These are phyloP conservation scores for Erebia epiphron DNA, from an alignment of 2,888 invertebrate species.

Conservation along the genomic window DNA sequence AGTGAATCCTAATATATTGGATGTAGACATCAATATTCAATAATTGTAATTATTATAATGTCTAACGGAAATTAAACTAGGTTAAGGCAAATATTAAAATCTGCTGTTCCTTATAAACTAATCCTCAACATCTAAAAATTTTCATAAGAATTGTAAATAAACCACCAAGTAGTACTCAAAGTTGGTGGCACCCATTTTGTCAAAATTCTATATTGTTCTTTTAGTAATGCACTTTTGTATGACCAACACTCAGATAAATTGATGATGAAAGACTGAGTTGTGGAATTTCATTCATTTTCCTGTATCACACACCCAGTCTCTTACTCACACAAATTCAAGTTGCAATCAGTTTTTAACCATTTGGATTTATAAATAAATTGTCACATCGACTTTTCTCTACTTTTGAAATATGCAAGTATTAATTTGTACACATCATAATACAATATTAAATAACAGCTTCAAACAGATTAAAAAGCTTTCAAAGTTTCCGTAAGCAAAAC, in stretches of 20 bases:
- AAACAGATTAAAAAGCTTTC: no score
- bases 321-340: slow-evolving; percentile 7
- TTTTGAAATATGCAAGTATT: no score
- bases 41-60: neutral
- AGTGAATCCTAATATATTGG: neutral
- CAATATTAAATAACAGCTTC: no score
- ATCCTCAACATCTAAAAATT: neutral
- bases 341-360: neutral
- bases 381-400: no score
- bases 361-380: no score
- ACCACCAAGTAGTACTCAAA: no score
- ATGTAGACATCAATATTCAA: neutral
- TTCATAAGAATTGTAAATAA: neutral
- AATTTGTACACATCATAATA: no score
- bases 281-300: slow-evolving; percentile 17
- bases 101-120: neutral
- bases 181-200: neutral
- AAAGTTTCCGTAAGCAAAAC: no score
- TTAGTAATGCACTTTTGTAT: neutral
- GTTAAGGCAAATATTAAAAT: slow-evolving; percentile 6
- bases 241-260: neutral
- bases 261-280: slow-evolving; percentile 8
- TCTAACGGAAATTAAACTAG: neutral
- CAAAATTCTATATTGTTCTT: slow-evolving; percentile 1
- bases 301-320: slow-evolving; percentile 7